phyloP scores from a whole-genome alignment of 2,888 invertebrate genomes.

The Ommatoiulus sabulosus region DNA sequence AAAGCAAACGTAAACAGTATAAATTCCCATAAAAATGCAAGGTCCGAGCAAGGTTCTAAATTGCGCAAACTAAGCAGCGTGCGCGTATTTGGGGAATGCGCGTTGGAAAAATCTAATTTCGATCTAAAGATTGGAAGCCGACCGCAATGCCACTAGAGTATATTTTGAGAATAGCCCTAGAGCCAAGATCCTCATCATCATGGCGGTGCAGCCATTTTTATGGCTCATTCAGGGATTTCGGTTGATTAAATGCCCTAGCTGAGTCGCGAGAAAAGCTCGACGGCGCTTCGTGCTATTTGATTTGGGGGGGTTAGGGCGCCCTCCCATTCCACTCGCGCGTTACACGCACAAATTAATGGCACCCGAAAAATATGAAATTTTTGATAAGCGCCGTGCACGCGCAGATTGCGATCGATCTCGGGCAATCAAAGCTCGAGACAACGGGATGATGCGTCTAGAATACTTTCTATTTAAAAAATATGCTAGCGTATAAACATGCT shows the following conservation, averaged over 20 bases:
- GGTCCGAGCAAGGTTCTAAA: background rate
- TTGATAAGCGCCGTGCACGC: background rate
- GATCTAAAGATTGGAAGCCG: background rate
- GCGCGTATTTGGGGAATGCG: constrained; percentile 23
- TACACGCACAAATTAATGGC: constrained; percentile 10
- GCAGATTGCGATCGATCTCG: constrained; percentile 34
- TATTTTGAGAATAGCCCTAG: constrained; percentile 34
- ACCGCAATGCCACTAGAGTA: constrained; percentile 15
- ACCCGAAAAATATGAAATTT: constrained; percentile 11
- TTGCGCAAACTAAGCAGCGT: background rate
- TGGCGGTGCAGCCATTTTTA: constrained; percentile 34
- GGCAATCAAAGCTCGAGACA: constrained; percentile 34
- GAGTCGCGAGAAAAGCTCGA: constrained; percentile 27
- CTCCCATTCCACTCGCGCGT: background rate
- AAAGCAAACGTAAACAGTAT: too few relatives aligned
- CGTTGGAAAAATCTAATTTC: constrained; percentile 12
- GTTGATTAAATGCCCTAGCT: constrained; percentile 34
- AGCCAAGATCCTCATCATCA: constrained; percentile 34
- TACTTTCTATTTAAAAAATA: constrained; percentile 21
- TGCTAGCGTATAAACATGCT: constrained; percentile 34
- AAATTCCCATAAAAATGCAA: background rate
- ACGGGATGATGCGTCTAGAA: background rate
- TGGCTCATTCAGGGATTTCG: constrained; percentile 27
- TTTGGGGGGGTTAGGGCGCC: constrained; percentile 25
- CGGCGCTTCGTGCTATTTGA: background rate